Percentiles rank a stretch among this genome's conserved stretches.
These are phyloP conservation scores for Pseudochromis fuscus DNA, from an alignment of 2,797 vertebrate genomes.

Conservation along the genomic window DNA sequence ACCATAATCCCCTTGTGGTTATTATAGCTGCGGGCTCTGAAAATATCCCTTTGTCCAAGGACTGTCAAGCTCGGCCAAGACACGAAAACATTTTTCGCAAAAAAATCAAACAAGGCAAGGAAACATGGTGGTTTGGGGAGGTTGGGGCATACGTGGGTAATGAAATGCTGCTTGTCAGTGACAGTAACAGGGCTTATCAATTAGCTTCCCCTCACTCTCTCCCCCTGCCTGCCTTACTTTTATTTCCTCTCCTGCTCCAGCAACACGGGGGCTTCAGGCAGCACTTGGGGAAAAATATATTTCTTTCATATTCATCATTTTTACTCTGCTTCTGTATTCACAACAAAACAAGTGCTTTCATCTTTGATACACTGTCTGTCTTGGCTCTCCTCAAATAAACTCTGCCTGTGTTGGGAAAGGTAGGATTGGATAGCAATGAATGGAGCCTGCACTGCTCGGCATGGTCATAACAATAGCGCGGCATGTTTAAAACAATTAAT, in stretches of 20 bases:
- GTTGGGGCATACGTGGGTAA: slow-evolving; percentile 52
- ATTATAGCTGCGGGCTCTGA: slow-evolving; percentile 51
- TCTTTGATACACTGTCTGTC: slow-evolving; percentile 53
- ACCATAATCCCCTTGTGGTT: slow-evolving; percentile 59
- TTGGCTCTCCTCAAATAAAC: slow-evolving; percentile 59
- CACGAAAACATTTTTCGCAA: slow-evolving; percentile 53
- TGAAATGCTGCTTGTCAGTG: slow-evolving; percentile 66
- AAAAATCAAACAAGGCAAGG: slow-evolving; percentile 61
- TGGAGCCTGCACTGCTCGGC: slow-evolving; percentile 3
- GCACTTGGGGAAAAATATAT: slow-evolving; percentile 55
- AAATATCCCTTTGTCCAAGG: slow-evolving; percentile 51
- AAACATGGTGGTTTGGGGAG: slow-evolving; percentile 49
- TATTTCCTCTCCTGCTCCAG: slow-evolving; percentile 41
- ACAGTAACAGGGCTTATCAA: slow-evolving; percentile 71
- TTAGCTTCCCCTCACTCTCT: slow-evolving; percentile 61
- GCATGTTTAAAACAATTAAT: slow-evolving; percentile 42
- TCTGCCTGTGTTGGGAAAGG: slow-evolving; percentile 27
- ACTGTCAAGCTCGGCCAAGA: slow-evolving; percentile 44
- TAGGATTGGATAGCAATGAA: slow-evolving; percentile 31
- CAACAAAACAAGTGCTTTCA: slow-evolving; percentile 68
- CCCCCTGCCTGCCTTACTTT: slow-evolving; percentile 28
- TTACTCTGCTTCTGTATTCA: slow-evolving; percentile 53
- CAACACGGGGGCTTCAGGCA: slow-evolving; percentile 39
- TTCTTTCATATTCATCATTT: slow-evolving; percentile 63
- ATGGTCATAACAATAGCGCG: slow-evolving; percentile 15